phyloP scores from a whole-genome alignment of 30 jellyfish, hydroid and myxozoan genomes.

The Calvadosia cruxmelitensis region DNA sequence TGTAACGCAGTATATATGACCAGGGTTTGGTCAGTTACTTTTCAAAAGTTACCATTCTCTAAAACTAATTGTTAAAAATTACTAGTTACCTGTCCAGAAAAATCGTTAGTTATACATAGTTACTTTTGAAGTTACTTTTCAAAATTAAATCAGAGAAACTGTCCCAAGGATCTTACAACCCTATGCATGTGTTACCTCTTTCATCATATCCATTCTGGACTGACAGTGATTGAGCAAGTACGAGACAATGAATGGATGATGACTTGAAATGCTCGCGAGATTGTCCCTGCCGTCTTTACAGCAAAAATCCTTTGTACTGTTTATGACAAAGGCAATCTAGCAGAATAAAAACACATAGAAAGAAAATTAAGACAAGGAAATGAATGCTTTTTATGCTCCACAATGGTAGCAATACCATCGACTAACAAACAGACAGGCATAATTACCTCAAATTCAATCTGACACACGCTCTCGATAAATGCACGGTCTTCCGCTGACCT shows the following conservation, averaged over 20 bases:
- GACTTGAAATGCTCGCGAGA: conserved; percentile 32
- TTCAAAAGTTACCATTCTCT: too few species aligned
- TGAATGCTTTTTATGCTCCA: neutral
- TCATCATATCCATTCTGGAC: neutral
- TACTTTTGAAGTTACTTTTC: too few species aligned
- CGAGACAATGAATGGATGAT: conserved; percentile 60
- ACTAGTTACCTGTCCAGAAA: too few species aligned
- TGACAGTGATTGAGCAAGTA: conserved; percentile 12
- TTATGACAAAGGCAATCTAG: conserved; percentile 31
- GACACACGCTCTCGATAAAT: conserved; percentile 37
- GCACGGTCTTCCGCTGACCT: conserved; percentile 44
- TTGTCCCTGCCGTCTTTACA: conserved; percentile 51
- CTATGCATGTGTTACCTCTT: conserved; percentile 37
- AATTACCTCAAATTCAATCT: conserved; percentile 43
- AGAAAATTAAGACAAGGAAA: neutral
- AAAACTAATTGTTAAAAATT: too few species aligned
- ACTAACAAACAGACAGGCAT: neutral
- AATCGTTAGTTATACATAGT: too few species aligned
- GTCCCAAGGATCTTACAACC: too few species aligned
- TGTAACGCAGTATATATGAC: too few species aligned
- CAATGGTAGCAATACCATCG: neutral
- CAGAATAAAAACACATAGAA: neutral
- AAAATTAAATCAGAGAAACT: too few species aligned
- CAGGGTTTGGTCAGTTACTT: too few species aligned
- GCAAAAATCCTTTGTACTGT: conserved; percentile 14